Evolutionary conservation across 2,113 vertebrate species (phyloP).

Genomic region (Panurus biarmicus): DNA sequence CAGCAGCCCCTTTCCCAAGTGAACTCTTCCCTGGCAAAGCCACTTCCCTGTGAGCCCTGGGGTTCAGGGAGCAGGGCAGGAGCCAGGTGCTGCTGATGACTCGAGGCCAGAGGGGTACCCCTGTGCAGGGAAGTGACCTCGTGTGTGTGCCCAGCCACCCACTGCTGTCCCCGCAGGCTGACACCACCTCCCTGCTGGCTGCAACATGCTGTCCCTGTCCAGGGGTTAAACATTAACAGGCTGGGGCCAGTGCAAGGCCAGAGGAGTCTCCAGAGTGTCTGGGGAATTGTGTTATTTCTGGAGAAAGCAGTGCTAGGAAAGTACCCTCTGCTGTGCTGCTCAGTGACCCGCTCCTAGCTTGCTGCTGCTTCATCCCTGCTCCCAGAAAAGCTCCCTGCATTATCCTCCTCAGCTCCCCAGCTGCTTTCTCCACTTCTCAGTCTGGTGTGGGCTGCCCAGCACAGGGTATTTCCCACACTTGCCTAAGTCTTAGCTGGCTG

Average conservation of each 20-base stretch:
- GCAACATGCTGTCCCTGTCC: neutral
- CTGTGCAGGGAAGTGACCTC: neutral
- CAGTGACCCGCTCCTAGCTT: neutral
- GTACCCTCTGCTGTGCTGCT: neutral
- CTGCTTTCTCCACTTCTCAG: neutral
- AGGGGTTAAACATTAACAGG: neutral
- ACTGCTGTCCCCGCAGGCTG: accelerated
- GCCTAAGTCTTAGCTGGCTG: neutral
- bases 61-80: neutral
- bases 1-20: neutral
- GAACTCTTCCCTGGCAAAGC: neutral
- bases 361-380: neutral
- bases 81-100: accelerated
- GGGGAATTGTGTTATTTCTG: neutral
- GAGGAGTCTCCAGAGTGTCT: neutral
- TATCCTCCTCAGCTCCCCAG: accelerated
- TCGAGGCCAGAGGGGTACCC: accelerated
- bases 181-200: neutral
- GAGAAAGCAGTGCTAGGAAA: neutral
- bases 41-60: accelerated
- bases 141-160: neutral
- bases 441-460: neutral
- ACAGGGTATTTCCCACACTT: neutral
- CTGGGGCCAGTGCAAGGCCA: neutral
- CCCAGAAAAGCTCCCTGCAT: neutral